Evolutionary conservation across 2,113 vertebrate species (phyloP).

Genomic region (Microtus richardsoni): DNA sequence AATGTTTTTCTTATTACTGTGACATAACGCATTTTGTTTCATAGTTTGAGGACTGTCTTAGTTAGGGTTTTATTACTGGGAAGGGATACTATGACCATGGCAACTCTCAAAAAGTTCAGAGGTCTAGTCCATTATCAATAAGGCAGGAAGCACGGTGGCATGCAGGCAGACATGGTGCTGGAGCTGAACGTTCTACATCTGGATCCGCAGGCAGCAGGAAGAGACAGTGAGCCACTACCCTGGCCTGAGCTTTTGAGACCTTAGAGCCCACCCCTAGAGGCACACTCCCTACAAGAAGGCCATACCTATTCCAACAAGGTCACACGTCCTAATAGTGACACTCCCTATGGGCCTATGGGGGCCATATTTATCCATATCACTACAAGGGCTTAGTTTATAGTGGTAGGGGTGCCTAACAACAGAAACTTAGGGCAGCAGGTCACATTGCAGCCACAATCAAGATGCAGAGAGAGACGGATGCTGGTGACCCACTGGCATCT

Average conservation of each 20-base stretch:
- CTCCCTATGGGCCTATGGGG: not conserved
- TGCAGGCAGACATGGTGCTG: not conserved
- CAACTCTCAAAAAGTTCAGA: not conserved
- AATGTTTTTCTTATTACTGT: not conserved
- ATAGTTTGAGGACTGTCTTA: not conserved
- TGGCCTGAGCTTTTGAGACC: not conserved
- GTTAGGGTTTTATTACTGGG: too few relatives aligned
- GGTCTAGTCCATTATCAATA: not conserved
- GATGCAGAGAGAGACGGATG: not conserved
- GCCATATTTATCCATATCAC: not conserved
- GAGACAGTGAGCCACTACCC: not conserved
- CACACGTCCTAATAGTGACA: not conserved
- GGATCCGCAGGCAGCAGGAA: not conserved
- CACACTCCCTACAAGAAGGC: not conserved
- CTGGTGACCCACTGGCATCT: not conserved
- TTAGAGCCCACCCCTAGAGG: not conserved
- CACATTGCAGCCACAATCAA: not conserved
- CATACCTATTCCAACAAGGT: not conserved
- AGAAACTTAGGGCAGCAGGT: not conserved
- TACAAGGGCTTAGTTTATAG: not conserved
- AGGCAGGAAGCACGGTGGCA: not conserved
- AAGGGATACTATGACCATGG: too few relatives aligned
- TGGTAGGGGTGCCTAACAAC: too few relatives aligned
- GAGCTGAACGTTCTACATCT: not conserved
- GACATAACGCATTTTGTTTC: not conserved